phyloP scores from a whole-genome alignment of 2,888 invertebrate species.

The Seladonia tumulorum region DNA sequence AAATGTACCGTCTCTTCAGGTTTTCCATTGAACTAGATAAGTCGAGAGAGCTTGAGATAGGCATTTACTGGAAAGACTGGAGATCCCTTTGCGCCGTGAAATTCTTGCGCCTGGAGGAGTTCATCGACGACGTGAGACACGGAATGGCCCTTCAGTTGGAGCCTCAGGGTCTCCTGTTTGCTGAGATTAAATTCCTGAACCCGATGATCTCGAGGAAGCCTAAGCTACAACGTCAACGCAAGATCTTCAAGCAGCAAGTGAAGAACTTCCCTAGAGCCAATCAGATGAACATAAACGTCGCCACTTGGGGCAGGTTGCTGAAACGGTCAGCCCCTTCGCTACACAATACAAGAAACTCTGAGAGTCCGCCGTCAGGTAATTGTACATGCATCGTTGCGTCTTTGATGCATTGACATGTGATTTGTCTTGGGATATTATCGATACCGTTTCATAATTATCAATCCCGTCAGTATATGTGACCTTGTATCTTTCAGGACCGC shows the following conservation, averaged over 20 bases:
- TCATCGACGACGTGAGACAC: conserved; percentile 98
- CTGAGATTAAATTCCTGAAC: conserved; percentile 99
- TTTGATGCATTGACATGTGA: neutral
- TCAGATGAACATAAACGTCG: conserved; percentile 99
- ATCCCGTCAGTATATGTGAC: neutral
- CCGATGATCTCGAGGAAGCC: conserved; percentile 99
- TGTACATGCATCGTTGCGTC: neutral
- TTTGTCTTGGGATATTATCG: no score
- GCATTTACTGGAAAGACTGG: conserved; percentile 99
- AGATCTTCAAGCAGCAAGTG: conserved; percentile 98
- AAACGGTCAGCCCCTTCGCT: conserved; percentile 93
- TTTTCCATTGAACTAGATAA: conserved; percentile 99
- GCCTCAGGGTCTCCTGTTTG: conserved; percentile 98
- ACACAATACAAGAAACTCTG: conserved; percentile 86
- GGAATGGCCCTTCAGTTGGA: conserved; percentile 99
- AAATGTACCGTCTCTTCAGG: conserved; percentile 83
- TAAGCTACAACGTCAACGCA: conserved; percentile 97
- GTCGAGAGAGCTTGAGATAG: conserved; percentile 98
- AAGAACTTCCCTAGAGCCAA: conserved; percentile 97
- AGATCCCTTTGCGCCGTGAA: conserved; percentile 98
- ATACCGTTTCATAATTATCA: no score
- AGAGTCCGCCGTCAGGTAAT: conserved; percentile 83
- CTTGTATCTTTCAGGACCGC: conserved; percentile 81
- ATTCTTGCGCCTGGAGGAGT: conserved; percentile 98
- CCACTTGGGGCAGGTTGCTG: conserved; percentile 96